A percentile compares a stretch with the other conserved stretches of the same genome.
Conservation (phyloP, 2,113 vertebrate species). For the Nothoprocta pentlandii region DNA sequence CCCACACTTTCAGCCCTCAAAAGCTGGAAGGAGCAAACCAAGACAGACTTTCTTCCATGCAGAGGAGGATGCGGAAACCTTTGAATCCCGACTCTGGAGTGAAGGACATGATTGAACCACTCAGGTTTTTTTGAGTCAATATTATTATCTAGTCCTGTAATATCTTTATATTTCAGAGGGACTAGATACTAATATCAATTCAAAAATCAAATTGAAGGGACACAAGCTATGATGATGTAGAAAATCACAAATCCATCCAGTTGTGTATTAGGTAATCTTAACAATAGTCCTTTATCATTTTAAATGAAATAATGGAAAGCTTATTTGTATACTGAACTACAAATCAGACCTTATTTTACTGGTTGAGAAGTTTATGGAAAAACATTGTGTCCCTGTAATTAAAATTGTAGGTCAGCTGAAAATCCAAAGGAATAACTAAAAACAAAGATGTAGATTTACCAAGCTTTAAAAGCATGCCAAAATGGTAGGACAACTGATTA, state of each 20-base stretch:
- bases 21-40: background rate
- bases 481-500: background rate
- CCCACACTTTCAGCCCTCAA: background rate
- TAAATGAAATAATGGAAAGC: background rate
- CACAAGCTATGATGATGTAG: accelerated
- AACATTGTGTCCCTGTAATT: background rate
- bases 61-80: background rate
- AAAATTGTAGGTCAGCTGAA: background rate
- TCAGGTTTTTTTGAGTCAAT: too few relatives aligned
- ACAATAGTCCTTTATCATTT: background rate
- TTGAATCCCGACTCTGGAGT: background rate
- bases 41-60: background rate
- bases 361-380: background rate
- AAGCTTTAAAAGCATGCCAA: background rate
- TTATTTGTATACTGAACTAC: background rate
- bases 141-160: too few relatives aligned
- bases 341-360: background rate
- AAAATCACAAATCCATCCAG: background rate
- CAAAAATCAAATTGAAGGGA: background rate
- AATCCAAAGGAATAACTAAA: background rate
- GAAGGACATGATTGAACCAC: background rate
- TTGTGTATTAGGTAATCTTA: background rate
- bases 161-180: background rate
- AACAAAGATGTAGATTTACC: background rate
- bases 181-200: background rate